Percentiles rank a stretch among this genome's conserved stretches.
phyloP scores from a whole-genome alignment of 2,888 invertebrate species.

The Tyria jacobaeae region DNA sequence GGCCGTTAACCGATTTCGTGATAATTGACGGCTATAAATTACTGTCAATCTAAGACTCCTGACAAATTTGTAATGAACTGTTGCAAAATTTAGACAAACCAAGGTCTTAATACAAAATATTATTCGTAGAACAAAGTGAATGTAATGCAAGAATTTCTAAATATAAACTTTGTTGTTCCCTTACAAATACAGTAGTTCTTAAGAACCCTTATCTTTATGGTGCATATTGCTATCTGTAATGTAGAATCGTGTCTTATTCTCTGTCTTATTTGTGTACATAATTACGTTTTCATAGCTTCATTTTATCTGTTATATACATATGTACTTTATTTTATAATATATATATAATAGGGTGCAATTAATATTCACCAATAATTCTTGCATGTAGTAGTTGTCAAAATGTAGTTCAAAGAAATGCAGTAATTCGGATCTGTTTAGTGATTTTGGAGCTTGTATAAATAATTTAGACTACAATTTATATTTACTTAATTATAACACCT shows the following conservation, averaged over 20 bases:
- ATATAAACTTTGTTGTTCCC: constrained; percentile 15
- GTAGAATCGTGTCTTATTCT: background rate
- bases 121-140: constrained; percentile 39
- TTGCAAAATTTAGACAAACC: constrained; percentile 45
- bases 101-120: constrained; percentile 48
- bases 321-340: too few relatives aligned
- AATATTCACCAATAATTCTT: too few relatives aligned
- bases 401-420: too few relatives aligned
- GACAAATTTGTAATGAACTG: constrained; percentile 40
- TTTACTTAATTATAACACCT: too few relatives aligned
- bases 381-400: too few relatives aligned
- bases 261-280: background rate
- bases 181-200: background rate
- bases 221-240: background rate
- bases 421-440: too few relatives aligned
- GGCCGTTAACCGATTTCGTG: constrained; percentile 35
- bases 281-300: too few relatives aligned
- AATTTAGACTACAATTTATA: too few relatives aligned
- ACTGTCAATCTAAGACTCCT: constrained; percentile 41
- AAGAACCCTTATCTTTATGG: background rate
- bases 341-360: too few relatives aligned
- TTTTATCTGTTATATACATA: too few relatives aligned
- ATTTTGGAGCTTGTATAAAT: too few relatives aligned
- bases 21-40: constrained; percentile 55
- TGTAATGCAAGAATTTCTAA: constrained; percentile 36